Evolutionary conservation across 2,888 invertebrate genomes (phyloP), one percentile per base, ranked within the genome.

Genomic region (Spodoptera littoralis): DNA sequence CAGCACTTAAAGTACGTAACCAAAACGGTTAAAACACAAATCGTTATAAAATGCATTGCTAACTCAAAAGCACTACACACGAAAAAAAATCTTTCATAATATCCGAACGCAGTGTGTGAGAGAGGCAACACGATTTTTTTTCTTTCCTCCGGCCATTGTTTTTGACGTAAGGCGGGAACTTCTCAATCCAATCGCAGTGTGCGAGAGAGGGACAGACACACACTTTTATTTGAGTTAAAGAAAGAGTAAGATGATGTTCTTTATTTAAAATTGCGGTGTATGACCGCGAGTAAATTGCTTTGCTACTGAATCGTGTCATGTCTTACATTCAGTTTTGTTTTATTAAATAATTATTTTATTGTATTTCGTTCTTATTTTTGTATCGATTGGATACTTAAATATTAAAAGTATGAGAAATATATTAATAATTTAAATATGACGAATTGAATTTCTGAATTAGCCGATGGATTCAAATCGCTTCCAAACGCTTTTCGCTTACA

Each of bases 111-210:
- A 3, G 65, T 36, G 61, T 36, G 61, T 12, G 59, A 77, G 46
- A 11, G 70, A 73, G 79, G 70, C 41, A n/a, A 8, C 49, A n/a
- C 42, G 11, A 59, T 79, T 70, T 70, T 83, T 83, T 83, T 77
- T 70, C 73, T 71, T 72, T 73, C 52, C 48, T 56, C 46, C 56
- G 30, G 11, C 85, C 82, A 88, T 90, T 90, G 90, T 90, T 84
- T 84, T 84, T 76, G 71, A 69, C 81, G 80, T 82, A 80, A 88
- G 90, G 90, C 87, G 90, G 83, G 77, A 86, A 87, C 78, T 87
- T 88, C 89, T 89, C 83, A 77, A 69, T 61, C 90, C 89, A 90
- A 90, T 90, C 80, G 66, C 36, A 9, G 24, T 62, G 44, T 53
- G 88, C 30, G 50, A 42, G 84, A 89, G 53, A 56, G 83, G 73